Base-by-base conservation (phyloP, 2,797 vertebrate species). In the Lutjanus argentimaculatus region DNA sequence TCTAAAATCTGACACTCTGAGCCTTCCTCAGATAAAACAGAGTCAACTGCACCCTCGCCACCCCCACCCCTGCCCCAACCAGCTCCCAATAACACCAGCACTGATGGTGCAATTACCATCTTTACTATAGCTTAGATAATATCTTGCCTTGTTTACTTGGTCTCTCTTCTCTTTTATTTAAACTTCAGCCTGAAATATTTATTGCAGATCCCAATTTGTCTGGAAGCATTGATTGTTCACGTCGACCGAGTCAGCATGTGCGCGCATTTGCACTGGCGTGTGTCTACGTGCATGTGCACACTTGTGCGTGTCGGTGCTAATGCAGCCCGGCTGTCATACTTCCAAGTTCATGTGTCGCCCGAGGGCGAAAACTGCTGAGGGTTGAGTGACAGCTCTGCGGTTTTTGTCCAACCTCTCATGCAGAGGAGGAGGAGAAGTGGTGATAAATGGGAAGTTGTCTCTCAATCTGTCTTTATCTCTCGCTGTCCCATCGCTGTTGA, bases 381-480 rank as follows among this genome's bases (percentile, higher is more conserved):
- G 67, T 36, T 92, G 88, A 93, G 66, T 92, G 95, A 94, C 90
- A 82, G 42, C 76, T 67, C 71, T 0, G 70, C 70, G 36, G 63
- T 88, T 91, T 87, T n/a, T 49, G 65, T 86, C 70, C 25, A 63
- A 1, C 80, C 82, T 83, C 58, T 91, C 83, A 59, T 40, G 15
- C 78, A 79, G 75, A 51, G 67, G 63, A 55, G 72, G 48, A 56
- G 68, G 79, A 85, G 52, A 6, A 6, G 57, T 57, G 66, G 55
- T 74, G 66, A 92, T 92, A 84, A 82, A 91, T 92, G 84, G 88
- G 85, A 91, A 85, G 84, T 75, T 90, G 86, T 86, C 83, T 85
- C 67, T 88, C 85, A 71, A 6, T 88, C 75, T 77, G 69, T 91
- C 75, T 81, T 77, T 85, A 19, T 74, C 70, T 75, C 61, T 58